Evolutionary conservation across 2,797 vertebrate genomes (phyloP).

Genomic region (Carduelis carduelis): DNA sequence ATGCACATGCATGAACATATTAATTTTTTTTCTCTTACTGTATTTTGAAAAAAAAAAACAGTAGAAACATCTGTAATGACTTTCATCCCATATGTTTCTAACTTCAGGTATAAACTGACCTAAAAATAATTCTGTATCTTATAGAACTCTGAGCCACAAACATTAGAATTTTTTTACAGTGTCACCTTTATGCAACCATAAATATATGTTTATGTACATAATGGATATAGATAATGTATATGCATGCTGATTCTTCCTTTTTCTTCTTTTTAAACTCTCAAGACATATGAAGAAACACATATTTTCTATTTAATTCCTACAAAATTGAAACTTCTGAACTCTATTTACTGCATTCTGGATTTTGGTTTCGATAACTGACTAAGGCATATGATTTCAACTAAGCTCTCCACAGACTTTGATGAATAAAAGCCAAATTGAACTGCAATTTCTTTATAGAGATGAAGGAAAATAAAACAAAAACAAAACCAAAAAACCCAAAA

Average conservation of each 20-base stretch:
- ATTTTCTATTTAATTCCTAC: neutral
- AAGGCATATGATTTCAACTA: neutral
- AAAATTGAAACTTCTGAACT: neutral
- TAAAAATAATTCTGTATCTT: neutral
- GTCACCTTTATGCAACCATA: neutral
- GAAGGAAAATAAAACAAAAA: neutral
- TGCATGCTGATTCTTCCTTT: neutral
- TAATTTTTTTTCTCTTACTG: neutral
- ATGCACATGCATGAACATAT: neutral
- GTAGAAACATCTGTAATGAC: neutral
- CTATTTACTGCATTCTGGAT: neutral
- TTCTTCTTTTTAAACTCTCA: neutral
- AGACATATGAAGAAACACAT: neutral
- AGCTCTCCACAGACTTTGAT: neutral
- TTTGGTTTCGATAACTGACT: neutral
- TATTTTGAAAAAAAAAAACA: neutral
- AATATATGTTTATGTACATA: rapidly evolving
- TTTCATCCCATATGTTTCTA: neutral
- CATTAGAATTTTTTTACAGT: neutral
- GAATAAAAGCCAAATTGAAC: neutral
- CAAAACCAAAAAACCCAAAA: neutral
- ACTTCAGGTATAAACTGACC: neutral
- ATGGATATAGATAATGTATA: neutral
- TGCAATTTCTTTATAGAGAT: neutral
- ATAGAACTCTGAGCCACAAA: neutral